Base-by-base conservation (phyloP, 2,888 invertebrate species). In the Syrista parreyssii region DNA sequence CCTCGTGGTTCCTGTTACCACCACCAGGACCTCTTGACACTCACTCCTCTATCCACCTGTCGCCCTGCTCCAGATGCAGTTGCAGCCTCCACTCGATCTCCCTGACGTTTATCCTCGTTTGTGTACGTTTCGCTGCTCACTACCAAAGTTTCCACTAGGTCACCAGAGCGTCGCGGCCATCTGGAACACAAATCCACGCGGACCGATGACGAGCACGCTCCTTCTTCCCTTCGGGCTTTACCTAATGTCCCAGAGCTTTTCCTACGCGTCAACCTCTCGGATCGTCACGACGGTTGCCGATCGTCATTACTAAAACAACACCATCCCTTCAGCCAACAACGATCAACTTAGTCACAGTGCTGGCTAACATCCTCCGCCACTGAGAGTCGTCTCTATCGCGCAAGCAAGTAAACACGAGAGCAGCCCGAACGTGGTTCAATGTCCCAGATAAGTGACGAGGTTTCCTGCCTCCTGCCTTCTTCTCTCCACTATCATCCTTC, bases 101-200 rank as follows among this genome's bases (percentile, higher is more conserved):
- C 55, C 40, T 40, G 23, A 55, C 55, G 55, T 55, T 23, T 55
- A 55, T 55, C 55, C 55, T 23, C 55, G 23, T 55, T 55, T 55
- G 55, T 23, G 55, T 23, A 23, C 55, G 55, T 55, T 55, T 55
- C 55, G 55, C 55, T 55, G 55, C 55, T 55, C 55, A 23, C 55
- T 55, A 23, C 9, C 55, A 55, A 55, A 55, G 55, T 55, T 2
- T 55, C 71, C 33, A 23, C 35, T 31, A 30, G 74, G 74, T 35
- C 79, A 78, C 80, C 79, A 74, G 40, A 84, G 80, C 76, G 84
- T 79, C 81, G 79, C 81, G 74, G 80, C 81, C 81, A 82, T 83
- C 83, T 85, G 83, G 35, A 82, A 82, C 83, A 83, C 73, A 71
- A 71, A 71, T 71, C 71, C 71, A 23, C 71, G 71, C 2, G 33